These are phyloP conservation scores for Bos taurus DNA, from an alignment of 2,113 vertebrate genomes.

Conservation along the genomic window DNA sequence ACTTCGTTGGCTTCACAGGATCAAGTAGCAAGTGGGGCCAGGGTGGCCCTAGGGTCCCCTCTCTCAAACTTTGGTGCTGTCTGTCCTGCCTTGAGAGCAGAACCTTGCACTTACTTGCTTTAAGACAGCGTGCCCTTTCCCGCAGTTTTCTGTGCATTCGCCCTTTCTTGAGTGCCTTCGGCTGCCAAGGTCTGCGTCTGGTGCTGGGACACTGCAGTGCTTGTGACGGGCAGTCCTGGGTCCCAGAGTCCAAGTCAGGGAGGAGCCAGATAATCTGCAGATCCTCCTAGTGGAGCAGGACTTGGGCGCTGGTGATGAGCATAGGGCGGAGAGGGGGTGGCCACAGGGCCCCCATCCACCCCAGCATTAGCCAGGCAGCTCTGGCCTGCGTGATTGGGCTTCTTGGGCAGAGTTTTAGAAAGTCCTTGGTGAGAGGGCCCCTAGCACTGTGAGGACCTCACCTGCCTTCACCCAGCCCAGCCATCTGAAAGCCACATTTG, in stretches of 20 bases:
- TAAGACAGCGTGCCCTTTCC: not conserved
- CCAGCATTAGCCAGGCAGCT: accelerated
- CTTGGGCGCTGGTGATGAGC: not conserved
- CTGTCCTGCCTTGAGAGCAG: not conserved
- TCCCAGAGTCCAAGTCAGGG: not conserved
- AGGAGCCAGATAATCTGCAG: accelerated
- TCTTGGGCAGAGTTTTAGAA: not conserved
- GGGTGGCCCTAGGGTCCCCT: not conserved
- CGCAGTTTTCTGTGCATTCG: accelerated
- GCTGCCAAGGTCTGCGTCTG: no score
- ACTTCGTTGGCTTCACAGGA: accelerated
- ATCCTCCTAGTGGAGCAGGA: not conserved
- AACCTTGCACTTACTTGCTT: accelerated
- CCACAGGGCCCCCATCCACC: accelerated
- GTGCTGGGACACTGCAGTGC: not conserved
- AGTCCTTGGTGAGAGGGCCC: not conserved
- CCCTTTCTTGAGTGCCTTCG: not conserved
- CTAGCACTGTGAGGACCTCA: not conserved
- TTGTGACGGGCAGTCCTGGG: not conserved
- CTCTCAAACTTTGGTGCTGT: not conserved
- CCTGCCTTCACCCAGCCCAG: not conserved
- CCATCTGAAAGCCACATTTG: not conserved
- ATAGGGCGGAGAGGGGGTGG: not conserved
- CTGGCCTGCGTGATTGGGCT: accelerated
- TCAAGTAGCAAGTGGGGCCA: not conserved